Evolutionary conservation across 2,888 invertebrate species (phyloP).

Genomic region (Globia sparganii): DNA sequence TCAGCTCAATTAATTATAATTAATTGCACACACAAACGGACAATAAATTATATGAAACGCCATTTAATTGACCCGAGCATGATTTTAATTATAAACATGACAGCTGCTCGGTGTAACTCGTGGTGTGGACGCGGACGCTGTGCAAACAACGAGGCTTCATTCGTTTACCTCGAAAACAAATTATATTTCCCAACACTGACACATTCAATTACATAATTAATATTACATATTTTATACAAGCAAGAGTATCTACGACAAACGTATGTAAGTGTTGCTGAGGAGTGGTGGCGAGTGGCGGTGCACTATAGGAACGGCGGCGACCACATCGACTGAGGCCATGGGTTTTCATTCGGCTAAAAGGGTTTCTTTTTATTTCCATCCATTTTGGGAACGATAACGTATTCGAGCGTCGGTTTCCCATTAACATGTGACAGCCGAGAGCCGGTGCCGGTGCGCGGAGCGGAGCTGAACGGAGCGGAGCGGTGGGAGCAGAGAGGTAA

Average conservation of each 20-base stretch:
- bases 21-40: not conserved
- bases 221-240: not conserved
- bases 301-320: not conserved
- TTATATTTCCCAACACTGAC: not conserved
- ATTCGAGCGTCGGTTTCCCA: not conserved
- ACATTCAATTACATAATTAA: not conserved
- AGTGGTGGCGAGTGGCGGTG: not conserved
- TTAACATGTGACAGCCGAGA: not conserved
- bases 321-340: not conserved
- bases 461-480: not conserved
- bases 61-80: slow-evolving; percentile 8
- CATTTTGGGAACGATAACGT: slow-evolving; percentile 1
- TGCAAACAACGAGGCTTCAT: not conserved
- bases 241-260: not conserved
- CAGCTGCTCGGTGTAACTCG: not conserved
- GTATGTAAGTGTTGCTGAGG: not conserved
- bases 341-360: not conserved
- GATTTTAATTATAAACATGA: not conserved
- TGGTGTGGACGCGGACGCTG: not conserved
- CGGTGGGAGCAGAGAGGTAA: not conserved
- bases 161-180: not conserved
- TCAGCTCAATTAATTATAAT: slow-evolving; percentile 16
- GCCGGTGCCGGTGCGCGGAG: too few relatives aligned
- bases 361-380: not conserved
- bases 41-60: not conserved